phyloP scores from a whole-genome alignment of 2,888 invertebrate species.

The Eledone cirrhosa region DNA sequence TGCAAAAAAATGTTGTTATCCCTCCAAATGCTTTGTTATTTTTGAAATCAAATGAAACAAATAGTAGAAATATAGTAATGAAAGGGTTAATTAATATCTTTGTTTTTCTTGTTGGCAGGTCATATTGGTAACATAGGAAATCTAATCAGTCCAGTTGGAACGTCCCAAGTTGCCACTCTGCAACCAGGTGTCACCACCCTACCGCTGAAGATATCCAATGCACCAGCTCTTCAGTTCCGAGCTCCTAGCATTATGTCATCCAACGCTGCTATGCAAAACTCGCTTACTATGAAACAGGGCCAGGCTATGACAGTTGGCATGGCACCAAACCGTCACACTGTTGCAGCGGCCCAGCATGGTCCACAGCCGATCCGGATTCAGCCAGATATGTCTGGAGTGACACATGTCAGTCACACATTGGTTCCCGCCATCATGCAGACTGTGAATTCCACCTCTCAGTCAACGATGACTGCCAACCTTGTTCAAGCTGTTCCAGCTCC shows the following conservation, averaged over 20 bases:
- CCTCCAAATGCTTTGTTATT: too few species aligned
- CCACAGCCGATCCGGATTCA: constrained; percentile 14
- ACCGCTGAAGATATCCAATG: constrained; percentile 39
- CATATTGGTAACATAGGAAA: constrained; percentile 26
- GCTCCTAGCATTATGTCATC: constrained; percentile 26
- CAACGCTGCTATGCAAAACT: neutral
- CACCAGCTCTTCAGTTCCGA: constrained; percentile 35
- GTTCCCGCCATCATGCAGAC: constrained; percentile 20
- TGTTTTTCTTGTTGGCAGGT: neutral
- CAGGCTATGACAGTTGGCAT: constrained; percentile 1
- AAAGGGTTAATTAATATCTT: too few species aligned
- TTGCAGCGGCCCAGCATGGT: constrained; percentile 16
- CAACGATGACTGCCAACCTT: constrained; percentile 16
- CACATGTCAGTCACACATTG: neutral
- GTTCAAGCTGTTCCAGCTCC: constrained; percentile 16
- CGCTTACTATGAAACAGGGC: constrained; percentile 11
- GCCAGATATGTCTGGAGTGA: constrained; percentile 22
- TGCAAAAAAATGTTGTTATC: too few species aligned
- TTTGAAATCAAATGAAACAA: too few species aligned
- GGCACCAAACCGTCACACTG: constrained; percentile 20
- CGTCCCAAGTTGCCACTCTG: constrained; percentile 18
- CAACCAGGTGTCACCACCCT: constrained; percentile 31
- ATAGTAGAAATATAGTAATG: too few species aligned
- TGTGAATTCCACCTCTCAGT: constrained; percentile 16
- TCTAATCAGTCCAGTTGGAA: constrained; percentile 23